phyloP scores from a whole-genome alignment of 2,113 vertebrate genomes.

The Motacilla alba region DNA sequence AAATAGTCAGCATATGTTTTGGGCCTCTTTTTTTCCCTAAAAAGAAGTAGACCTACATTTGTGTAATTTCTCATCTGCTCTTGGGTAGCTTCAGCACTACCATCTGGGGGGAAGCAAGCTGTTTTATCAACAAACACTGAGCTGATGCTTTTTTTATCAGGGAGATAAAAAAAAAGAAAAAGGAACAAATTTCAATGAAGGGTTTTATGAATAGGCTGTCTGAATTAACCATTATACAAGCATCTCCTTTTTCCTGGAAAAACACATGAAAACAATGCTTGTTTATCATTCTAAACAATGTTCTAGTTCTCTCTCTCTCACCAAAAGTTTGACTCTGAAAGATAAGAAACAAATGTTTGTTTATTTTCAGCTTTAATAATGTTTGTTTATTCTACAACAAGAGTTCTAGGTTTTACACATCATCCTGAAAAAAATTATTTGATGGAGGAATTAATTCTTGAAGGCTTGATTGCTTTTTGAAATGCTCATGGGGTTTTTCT shows the following conservation, averaged over 20 bases:
- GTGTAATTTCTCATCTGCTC: background rate
- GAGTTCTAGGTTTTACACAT: background rate
- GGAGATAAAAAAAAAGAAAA: background rate
- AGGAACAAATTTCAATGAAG: background rate
- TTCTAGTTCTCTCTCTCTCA: background rate
- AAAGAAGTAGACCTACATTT: background rate
- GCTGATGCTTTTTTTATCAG: background rate
- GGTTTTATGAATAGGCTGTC: background rate
- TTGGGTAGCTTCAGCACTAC: background rate
- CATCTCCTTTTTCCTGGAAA: background rate
- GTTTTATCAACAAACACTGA: background rate
- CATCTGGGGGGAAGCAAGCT: slow-evolving; percentile 12
- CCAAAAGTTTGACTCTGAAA: background rate
- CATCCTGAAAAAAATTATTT: background rate
- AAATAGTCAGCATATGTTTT: background rate
- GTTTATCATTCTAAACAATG: background rate
- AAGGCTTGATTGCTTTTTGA: background rate
- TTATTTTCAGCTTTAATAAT: background rate
- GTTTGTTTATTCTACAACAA: background rate
- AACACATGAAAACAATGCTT: background rate
- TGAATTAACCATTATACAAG: background rate
- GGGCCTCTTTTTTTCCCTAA: background rate
- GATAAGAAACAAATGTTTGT: background rate
- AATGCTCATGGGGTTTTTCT: background rate
- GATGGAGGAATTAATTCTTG: background rate